These are phyloP conservation scores for Drosophila atroscutellata DNA, from an alignment of 2,888 invertebrate genomes.

Conservation along the genomic window DNA sequence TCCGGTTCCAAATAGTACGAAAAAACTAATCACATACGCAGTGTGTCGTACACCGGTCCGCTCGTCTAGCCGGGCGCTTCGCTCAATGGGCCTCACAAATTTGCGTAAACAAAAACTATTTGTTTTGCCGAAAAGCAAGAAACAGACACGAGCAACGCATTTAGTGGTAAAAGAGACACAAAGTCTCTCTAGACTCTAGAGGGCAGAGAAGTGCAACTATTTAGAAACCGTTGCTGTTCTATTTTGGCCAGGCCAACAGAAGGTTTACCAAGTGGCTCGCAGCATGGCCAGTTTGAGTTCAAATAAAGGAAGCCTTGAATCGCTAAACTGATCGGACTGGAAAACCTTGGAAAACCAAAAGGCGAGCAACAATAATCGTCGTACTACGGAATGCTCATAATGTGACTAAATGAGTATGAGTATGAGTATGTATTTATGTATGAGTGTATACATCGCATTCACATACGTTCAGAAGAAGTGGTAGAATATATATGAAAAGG, in stretches of 20 bases:
- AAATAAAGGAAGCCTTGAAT: conserved; percentile 68
- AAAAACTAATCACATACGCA: conserved; percentile 81
- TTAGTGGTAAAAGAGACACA: conserved; percentile 6
- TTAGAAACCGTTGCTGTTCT: conserved; percentile 79
- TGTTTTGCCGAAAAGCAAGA: conserved; percentile 39
- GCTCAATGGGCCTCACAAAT: conserved; percentile 41
- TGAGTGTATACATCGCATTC: not conserved
- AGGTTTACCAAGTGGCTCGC: conserved; percentile 52
- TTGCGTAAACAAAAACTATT: conserved; percentile 71
- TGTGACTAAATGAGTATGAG: not conserved
- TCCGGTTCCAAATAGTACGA: conserved; percentile 82
- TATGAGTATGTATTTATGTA: conserved; percentile 4
- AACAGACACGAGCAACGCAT: not conserved
- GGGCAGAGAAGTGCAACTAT: conserved; percentile 35
- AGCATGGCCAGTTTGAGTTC: conserved; percentile 23
- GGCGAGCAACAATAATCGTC: conserved; percentile 49
- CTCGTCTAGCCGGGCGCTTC: conserved; percentile 60
- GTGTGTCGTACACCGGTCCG: conserved; percentile 35
- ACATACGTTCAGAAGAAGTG: not conserved
- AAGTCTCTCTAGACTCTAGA: not conserved
- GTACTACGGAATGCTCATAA: conserved; percentile 30
- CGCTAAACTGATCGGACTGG: conserved; percentile 69
- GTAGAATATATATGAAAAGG: not conserved
- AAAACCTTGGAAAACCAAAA: conserved; percentile 79
- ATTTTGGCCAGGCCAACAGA: conserved; percentile 81